phyloP scores from a whole-genome alignment of 2,797 vertebrate species.

The Linurgus olivaceus region DNA sequence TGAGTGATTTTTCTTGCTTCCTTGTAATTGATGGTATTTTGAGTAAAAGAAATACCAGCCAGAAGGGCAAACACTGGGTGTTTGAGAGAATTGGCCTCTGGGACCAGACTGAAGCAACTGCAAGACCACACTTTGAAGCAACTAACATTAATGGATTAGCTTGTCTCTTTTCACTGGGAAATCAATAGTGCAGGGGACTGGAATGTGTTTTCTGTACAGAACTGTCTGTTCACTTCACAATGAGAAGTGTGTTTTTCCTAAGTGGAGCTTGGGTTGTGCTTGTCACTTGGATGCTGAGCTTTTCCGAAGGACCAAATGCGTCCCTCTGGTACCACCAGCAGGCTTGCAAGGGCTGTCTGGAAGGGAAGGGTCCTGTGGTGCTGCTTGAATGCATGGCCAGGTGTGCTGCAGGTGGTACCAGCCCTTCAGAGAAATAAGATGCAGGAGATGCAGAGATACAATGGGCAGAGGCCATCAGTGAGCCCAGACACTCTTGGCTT shows the following conservation, averaged over 20 bases:
- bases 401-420: neutral
- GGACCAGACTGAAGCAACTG: neutral
- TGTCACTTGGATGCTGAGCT: neutral
- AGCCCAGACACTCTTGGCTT: neutral
- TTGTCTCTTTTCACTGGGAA: constrained; percentile 61
- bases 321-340: neutral
- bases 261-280: neutral
- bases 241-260: neutral
- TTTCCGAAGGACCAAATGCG: neutral
- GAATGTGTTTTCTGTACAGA: constrained; percentile 8
- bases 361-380: neutral
- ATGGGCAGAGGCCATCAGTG: neutral
- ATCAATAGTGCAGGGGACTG: constrained; percentile 55
- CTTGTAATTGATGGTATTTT: neutral
- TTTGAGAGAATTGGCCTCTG: neutral
- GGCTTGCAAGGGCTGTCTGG: neutral
- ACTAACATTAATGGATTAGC: constrained; percentile 51
- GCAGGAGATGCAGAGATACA: neutral
- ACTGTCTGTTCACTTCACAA: neutral
- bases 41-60: neutral
- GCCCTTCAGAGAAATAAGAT: neutral
- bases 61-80: neutral
- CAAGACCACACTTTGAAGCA: neutral
- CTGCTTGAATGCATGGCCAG: neutral
- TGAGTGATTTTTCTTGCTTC: neutral